Evolutionary conservation across 2,797 vertebrate species (phyloP), one percentile per base, ranked within the genome.

Genomic region (Myotis pilosus): DNA sequence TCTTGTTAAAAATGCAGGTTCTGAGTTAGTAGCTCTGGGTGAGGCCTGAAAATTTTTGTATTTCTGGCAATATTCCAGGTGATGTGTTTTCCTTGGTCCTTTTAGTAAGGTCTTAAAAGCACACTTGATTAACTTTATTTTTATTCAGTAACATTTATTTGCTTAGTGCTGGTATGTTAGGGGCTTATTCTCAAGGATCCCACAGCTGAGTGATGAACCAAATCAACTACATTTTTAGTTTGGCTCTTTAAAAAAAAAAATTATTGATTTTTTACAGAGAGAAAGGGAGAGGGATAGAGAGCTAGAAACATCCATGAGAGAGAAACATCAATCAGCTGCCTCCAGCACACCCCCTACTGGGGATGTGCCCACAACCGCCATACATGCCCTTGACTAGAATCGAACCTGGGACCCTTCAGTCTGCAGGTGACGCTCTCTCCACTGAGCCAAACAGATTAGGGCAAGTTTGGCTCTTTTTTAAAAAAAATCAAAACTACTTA

Each of bases 11-110:
- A 72, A 57, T 57, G 20, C 15, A 87, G 6, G 5, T 76, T 64
- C 78, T 96, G 57, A 81, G 57, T 92, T 12, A 62, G 9, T 83
- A 90, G 25, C 62, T 64, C 47, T 89, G 44, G 25, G 23, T 87
- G 57, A 41, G 60, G 2, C 38, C 74, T 74, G 44, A 87, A 33
- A 62, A 10, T 86, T 10, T 86, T 44, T 81, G 8, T 30, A 51
- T 93, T 87, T 88, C 68, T 83, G 85, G 66, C 38, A 81, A 20
- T 85, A 85, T 89, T 49, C 12, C 15, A 74, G 28, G 25, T 86
- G 71, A n/a, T 89, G 5, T 49, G 53, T 83, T 30, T 64, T 15
- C 33, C 28, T 41, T 82, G 41, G 41, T 89, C 33, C 64, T 66
- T 66, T 66, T 66, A 66, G 64, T 89, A 91, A 88, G 33, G 28